These are phyloP conservation scores for Anagrus nilaparvatae DNA, from an alignment of 1,140 invertebrate genomes.

Conservation along the genomic window DNA sequence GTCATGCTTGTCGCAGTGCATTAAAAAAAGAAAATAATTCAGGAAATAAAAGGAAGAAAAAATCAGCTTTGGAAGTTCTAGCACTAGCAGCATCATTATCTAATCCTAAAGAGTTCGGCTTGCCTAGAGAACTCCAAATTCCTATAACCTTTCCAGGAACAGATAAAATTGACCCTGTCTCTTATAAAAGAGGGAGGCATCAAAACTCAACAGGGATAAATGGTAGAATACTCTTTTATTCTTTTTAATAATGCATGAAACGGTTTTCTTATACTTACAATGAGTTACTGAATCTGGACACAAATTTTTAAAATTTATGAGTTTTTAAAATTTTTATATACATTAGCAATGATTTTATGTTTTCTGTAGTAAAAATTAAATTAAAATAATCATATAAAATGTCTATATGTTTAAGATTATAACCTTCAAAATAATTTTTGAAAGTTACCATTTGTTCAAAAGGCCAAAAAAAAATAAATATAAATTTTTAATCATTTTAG, in stretches of 20 bases:
- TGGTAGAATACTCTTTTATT: constrained; percentile 20
- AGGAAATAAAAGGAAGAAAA: constrained; percentile 40
- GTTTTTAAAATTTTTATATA: too few relatives aligned
- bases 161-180: constrained; percentile 47
- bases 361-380: too few relatives aligned
- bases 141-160: constrained; percentile 73
- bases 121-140: constrained; percentile 69
- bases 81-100: constrained; percentile 69
- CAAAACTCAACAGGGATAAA: constrained; percentile 23
- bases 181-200: constrained; percentile 33
- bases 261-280: too few relatives aligned
- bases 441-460: not conserved
- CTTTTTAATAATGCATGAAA: too few relatives aligned
- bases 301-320: too few relatives aligned
- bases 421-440: not conserved
- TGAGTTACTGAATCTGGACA: too few relatives aligned
- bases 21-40: constrained; percentile 32
- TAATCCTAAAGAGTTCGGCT: constrained; percentile 81
- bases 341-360: too few relatives aligned
- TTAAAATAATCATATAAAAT: too few relatives aligned
- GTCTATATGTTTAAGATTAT: too few relatives aligned
- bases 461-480: not conserved
- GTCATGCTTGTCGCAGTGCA: constrained; percentile 60
- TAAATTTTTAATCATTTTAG: constrained; percentile 16
- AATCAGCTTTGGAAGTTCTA: constrained; percentile 59